Percentiles rank a stretch among this genome's conserved stretches.
phyloP scores from a whole-genome alignment of 2,888 invertebrate species.

The Pinctada fucata region DNA sequence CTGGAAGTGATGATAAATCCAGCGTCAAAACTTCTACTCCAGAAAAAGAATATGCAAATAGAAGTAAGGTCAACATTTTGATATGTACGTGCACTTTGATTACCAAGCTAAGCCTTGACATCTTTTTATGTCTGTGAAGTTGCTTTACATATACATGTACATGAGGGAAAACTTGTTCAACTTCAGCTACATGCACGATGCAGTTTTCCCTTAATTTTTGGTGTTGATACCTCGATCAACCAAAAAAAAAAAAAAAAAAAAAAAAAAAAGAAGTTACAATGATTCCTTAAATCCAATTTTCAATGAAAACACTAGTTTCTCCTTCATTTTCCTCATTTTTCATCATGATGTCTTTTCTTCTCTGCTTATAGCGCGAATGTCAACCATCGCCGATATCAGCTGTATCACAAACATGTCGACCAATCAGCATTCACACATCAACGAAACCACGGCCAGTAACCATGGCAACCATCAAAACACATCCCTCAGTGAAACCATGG shows the following conservation, averaged over 20 bases:
- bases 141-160: too few species aligned
- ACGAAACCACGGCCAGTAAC: constrained; percentile 60
- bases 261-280: too few species aligned
- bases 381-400: constrained; percentile 40
- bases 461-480: constrained; percentile 15
- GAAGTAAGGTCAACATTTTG: constrained; percentile 10
- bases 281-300: too few species aligned
- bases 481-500: constrained; percentile 29
- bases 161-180: too few species aligned
- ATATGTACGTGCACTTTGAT: background rate
- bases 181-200: too few species aligned
- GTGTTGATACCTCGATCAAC: too few species aligned
- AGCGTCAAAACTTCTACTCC: constrained; percentile 68
- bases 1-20: constrained; percentile 15
- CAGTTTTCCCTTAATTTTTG: too few species aligned
- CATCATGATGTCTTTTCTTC: background rate
- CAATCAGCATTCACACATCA: constrained; percentile 56
- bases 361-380: constrained; percentile 41
- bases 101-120: too few species aligned
- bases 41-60: constrained; percentile 46
- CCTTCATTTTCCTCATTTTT: too few species aligned
- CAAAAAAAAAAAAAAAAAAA: too few species aligned
- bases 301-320: too few species aligned
- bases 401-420: constrained; percentile 58
- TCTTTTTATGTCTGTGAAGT: too few species aligned